Percentiles rank a stretch among this genome's conserved stretches.
Conservation (phyloP, 2,888 invertebrate species). For the Agonopterix arenella region DNA sequence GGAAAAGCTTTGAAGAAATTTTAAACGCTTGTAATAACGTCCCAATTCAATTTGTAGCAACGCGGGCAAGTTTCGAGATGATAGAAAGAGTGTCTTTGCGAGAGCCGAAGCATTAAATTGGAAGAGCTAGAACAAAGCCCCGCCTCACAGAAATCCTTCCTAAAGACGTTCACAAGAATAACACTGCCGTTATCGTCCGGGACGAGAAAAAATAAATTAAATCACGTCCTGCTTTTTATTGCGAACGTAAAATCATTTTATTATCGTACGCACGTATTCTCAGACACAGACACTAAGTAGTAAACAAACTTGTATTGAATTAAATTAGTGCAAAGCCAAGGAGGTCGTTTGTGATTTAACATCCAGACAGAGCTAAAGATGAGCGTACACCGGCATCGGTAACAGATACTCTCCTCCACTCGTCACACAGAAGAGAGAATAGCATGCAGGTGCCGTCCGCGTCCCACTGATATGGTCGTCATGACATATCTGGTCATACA, state of each 20-base stretch:
- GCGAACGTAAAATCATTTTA: constrained; percentile 15
- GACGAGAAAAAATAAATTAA: constrained; percentile 15
- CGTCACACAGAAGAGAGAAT: too few relatives aligned
- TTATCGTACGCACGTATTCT: constrained; percentile 5
- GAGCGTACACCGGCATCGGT: not conserved
- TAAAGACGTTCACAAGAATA: constrained; percentile 14
- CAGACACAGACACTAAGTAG: constrained; percentile 7
- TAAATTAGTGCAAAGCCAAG: constrained; percentile 6
- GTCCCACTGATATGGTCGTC: too few relatives aligned
- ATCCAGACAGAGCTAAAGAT: constrained; percentile 2
- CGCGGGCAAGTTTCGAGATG: constrained; percentile 25
- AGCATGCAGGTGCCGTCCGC: too few relatives aligned
- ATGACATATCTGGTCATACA: too few relatives aligned
- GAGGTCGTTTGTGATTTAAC: constrained; percentile 6
- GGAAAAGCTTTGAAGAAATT: constrained; percentile 10
- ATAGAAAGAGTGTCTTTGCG: constrained; percentile 26
- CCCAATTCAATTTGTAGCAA: constrained; percentile 37
- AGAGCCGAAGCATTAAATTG: constrained; percentile 31
- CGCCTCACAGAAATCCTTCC: constrained; percentile 17
- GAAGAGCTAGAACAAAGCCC: constrained; percentile 21
- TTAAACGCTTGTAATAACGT: constrained; percentile 25
- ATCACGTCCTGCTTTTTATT: constrained; percentile 13
- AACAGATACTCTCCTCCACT: too few relatives aligned
- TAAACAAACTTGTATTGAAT: constrained; percentile 9
- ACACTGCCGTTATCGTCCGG: constrained; percentile 11